Evolutionary conservation across 1,140 invertebrate genomes (phyloP), one percentile per base, ranked within the genome.

Genomic region (Venustaconcha ellipsiformis): DNA sequence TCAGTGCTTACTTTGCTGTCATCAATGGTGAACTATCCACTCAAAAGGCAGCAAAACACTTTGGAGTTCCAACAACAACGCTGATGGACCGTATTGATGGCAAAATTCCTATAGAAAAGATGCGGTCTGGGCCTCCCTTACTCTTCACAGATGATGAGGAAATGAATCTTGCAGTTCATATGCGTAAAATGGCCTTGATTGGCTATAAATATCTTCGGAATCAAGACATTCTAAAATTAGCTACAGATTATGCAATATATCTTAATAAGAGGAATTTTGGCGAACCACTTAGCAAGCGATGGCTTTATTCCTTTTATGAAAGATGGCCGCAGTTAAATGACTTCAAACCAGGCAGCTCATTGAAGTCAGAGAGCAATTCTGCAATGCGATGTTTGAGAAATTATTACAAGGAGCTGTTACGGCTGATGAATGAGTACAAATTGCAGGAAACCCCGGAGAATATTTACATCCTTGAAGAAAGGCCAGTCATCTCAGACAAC

Each of bases 391-490:
- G 18, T 57, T 56, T 71, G 60, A 58, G 15, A 8, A 18, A 14
- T 30, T 74, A 70, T 57, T 79, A 70, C 66, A 30, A 67, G 8
- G 72, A 79, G 17, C 56, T 74, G 2, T 26, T 68, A 11, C 18
- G 60, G 1, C 65, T 72, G 17, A 14, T 76, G 48, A 18, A 26
- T 14, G 65, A 79, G 66, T 64, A 67, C 59, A 64, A 84, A 62
- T 60, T 89, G 57, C 67, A 30, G 26, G 59, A 83, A 71, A 70
- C 77, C 66, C 84, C 86, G 57, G 71, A 89, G 72, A 70, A 63
- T n/a, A 86, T 89, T 37, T 90, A 82, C 69, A 90, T 89, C 74
- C 81, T 90, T 67, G 90, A 90, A 80, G 88, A 90, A 80, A 91
- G 90, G 72, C 87, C 85, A 4, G 89, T 88, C 78, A 77, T 83